Evolutionary conservation across 2,797 vertebrate genomes (phyloP), one percentile per base, ranked within the genome.

Genomic region (Pachyuromys duprasi): DNA sequence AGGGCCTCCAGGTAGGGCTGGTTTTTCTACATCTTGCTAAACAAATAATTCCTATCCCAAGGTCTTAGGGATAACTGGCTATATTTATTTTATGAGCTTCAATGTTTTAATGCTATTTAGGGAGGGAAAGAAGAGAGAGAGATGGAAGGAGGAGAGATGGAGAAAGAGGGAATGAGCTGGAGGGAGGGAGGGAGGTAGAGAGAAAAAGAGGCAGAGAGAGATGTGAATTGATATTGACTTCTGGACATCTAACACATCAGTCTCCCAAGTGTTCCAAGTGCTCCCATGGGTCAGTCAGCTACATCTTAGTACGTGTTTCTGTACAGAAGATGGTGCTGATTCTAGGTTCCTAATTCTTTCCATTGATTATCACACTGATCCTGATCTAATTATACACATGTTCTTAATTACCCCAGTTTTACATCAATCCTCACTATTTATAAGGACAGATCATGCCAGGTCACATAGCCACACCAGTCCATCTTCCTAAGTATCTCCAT

Each of bases 401-500:
- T 33, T 45, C 67, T 31, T 28, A 18, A 2, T 5, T 0, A 36
- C 3, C 24, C 24, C 8, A 39, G 39, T 55, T 49, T 42, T 24
- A 8, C 1, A 28, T 18, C 0, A 4, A 9, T 42, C 42, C 53
- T 20, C 26, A 62, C 1, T 42, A 0, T 22, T 28, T 8, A 15
- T 6, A 33, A 24, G 45, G 57, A 63, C 57, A 33, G 72, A 36
- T 8, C 83, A 78, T 18, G 17, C 12, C 13, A 15, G 9, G 28
- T n/a, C 14, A 49, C 75, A 42, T 8, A 9, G 86, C 5, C 20
- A n/a, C 26, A 26, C 39, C 31, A 42, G 65, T 14, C 4, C 55
- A 26, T 14, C 63, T 33, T 78, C 72, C 24, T 55, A 72, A 42
- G 6, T 0, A 53, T 26, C 84, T 22, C 24, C 22, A 79, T 17